phyloP scores from a whole-genome alignment of 2,797 vertebrate species.

The Myiotriccus ornatus region DNA sequence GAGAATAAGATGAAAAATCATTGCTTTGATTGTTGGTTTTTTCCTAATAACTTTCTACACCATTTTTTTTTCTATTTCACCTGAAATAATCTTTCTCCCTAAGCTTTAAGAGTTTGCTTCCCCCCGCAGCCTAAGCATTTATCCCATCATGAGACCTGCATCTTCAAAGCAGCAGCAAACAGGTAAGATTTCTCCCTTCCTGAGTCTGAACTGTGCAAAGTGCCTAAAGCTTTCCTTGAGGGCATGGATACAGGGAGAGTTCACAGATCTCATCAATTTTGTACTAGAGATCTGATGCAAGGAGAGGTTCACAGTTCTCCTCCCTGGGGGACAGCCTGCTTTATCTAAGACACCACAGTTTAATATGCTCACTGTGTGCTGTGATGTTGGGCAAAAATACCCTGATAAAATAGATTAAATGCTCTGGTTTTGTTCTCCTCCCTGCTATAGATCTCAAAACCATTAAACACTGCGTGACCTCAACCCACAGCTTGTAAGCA shows the following conservation, averaged over 20 bases:
- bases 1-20: not conserved
- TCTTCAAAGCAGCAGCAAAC: not conserved
- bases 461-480: not conserved
- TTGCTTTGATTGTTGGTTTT: not conserved
- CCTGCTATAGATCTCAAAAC: not conserved
- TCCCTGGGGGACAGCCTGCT: not conserved
- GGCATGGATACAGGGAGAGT: not conserved
- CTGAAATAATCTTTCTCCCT: not conserved
- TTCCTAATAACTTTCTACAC: not conserved
- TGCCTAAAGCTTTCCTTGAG: not conserved
- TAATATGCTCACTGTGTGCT: not conserved
- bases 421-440: not conserved
- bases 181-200: not conserved
- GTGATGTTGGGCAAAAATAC: not conserved
- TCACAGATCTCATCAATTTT: not conserved
- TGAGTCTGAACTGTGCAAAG: not conserved
- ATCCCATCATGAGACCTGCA: not conserved
- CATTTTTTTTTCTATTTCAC: not conserved
- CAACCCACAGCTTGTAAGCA: not conserved
- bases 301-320: not conserved
- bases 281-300: not conserved
- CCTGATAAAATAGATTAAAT: not conserved
- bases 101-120: not conserved
- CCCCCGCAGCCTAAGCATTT: not conserved
- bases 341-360: not conserved